Base-by-base conservation (phyloP, 2,888 invertebrate genomes). In the Watsonalla binaria region DNA sequence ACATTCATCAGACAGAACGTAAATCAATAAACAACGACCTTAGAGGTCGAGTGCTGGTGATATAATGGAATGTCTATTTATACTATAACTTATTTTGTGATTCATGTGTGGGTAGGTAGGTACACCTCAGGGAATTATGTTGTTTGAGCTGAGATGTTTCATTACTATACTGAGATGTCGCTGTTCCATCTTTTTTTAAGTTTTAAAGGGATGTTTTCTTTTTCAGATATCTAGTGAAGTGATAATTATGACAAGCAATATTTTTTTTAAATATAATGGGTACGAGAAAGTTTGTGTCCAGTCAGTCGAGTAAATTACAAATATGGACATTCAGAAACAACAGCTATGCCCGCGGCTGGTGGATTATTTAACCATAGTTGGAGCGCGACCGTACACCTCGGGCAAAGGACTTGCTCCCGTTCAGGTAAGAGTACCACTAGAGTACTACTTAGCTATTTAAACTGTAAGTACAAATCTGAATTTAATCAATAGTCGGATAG, bases 301-400 rank as follows among this genome's bases (percentile, higher is more conserved):
- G 68, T 59, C 56, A 61, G 59, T 63, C 56, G 66, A 68, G 68
- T 67, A 78, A 74, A 78, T 74, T 79, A 76, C 71, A 73, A 82
- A 55, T 66, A 91, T 91, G 91, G 91, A 91, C 69, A 81, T 91
- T 66, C 96, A 96, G 84, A 94, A 95, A 80, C 95, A 95, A 80
- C 95, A 94, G 75, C 84, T 97, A 72, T 97, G 96, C 82, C 96
- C 96, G 76, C 94, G 96, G 68, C 92, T 97, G 77, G 95, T 96
- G 90, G 99, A 99, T 93, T 99, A 99, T 90, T 92, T 99, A 81
- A 97, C 99, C 70, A 97, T 99, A 77, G 98, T 99, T 71, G 99
- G 99, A 72, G 96, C 97, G 37, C 93, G 96, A 65, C 95, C 96
- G 62, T 92, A 93, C 68, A 92, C 92, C 54, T 90, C 92, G 54